Percentiles rank a stretch among this genome's conserved stretches.
These are phyloP conservation scores for Atherinomorus stipes DNA, from an alignment of 2,113 vertebrate species.

Conservation along the genomic window DNA sequence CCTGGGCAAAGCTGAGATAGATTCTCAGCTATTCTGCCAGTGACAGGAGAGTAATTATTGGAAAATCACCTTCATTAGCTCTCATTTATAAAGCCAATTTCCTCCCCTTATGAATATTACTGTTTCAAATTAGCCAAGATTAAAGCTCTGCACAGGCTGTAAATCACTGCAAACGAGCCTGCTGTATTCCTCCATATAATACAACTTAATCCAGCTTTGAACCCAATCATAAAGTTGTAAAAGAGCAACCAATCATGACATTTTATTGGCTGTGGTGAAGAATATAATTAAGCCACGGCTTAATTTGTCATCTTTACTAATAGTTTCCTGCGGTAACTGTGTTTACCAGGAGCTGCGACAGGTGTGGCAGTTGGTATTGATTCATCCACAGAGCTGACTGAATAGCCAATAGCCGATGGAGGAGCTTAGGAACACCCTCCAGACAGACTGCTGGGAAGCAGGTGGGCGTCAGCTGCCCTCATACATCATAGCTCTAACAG, in stretches of 20 bases:
- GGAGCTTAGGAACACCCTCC: conserved; percentile 62
- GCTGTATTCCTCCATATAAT: conserved; percentile 33
- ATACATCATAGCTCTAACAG: conserved; percentile 79
- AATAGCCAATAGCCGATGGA: conserved; percentile 57
- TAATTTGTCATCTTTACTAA: conserved; percentile 53
- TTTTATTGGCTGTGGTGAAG: conserved; percentile 2
- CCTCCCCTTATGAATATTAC: conserved; percentile 51
- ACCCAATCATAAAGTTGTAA: conserved; percentile 31
- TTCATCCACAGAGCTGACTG: conserved; percentile 56
- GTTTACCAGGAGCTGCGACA: conserved; percentile 68
- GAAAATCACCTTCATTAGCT: conserved; percentile 24
- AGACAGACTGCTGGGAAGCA: conserved; percentile 80
- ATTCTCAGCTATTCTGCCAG: conserved; percentile 18
- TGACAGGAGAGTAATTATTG: conserved; percentile 36
- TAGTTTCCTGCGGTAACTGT: conserved; percentile 22
- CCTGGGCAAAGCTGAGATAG: conserved; percentile 35
- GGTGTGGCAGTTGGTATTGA: conserved; percentile 78
- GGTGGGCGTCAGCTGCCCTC: conserved; percentile 83
- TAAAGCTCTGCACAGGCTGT: conserved; percentile 41
- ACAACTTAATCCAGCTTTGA: conserved; percentile 50
- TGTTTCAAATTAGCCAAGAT: conserved; percentile 39
- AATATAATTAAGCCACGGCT: conserved; percentile 24
- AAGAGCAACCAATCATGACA: conserved; percentile 35
- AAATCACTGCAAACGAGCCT: conserved; percentile 53
- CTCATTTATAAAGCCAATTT: conserved; percentile 56